Evolutionary conservation across 2,113 vertebrate genomes (phyloP).

Genomic region (Notiomystis cincta): DNA sequence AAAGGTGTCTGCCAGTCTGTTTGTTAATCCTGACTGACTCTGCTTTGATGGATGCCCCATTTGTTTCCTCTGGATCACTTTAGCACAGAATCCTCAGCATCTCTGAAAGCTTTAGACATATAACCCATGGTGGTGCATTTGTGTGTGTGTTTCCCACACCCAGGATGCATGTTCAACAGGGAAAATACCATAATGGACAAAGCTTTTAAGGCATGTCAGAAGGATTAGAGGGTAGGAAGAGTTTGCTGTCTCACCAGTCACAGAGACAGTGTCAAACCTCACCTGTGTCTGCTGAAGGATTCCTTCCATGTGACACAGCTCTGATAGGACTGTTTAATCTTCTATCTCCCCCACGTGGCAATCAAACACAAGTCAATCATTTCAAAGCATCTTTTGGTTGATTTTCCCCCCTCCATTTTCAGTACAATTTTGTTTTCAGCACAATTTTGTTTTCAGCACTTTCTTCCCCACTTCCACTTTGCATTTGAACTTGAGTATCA

Average conservation of each 20-base stretch:
- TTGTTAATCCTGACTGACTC: background rate
- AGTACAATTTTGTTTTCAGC: background rate
- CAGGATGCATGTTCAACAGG: background rate
- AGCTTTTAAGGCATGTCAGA: background rate
- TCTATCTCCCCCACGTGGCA: conserved; percentile 28
- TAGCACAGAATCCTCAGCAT: background rate
- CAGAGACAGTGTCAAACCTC: background rate
- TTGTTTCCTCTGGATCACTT: background rate
- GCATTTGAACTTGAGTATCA: background rate
- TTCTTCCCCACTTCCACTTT: background rate
- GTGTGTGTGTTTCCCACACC: background rate
- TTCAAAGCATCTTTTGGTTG: background rate
- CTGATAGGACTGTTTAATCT: background rate
- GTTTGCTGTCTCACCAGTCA: background rate
- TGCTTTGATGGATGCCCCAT: background rate
- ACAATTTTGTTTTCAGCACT: background rate
- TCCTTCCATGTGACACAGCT: background rate
- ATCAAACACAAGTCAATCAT: background rate
- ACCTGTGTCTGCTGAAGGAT: background rate
- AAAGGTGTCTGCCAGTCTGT: background rate
- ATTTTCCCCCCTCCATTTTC: background rate
- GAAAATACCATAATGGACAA: background rate
- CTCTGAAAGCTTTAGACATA: background rate
- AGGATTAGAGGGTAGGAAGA: background rate
- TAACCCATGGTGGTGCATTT: background rate